A percentile compares a stretch with the other conserved stretches of the same genome.
Conservation (phyloP, 1,140 invertebrate species). For the Diorhabda sublineata region DNA sequence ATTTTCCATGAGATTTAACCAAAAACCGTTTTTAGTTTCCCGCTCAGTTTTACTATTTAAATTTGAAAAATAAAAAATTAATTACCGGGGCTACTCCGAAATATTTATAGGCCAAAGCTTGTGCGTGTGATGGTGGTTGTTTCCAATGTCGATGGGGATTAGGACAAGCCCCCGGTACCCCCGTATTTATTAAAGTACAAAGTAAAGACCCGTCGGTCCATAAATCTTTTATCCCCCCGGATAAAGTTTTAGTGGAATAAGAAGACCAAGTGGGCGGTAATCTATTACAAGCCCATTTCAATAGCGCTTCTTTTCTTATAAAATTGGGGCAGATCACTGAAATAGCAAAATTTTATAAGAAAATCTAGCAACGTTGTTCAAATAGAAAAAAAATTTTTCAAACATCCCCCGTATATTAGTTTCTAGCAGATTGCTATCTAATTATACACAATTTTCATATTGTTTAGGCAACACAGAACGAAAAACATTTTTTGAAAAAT, state of each 20-base stretch:
- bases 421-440: not conserved
- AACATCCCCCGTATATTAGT: not conserved
- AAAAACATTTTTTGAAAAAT: not conserved
- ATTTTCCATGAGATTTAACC: too few relatives aligned
- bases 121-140: constrained; percentile 52
- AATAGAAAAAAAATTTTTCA: not conserved
- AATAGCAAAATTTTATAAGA: constrained; percentile 9
- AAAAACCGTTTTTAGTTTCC: too few relatives aligned
- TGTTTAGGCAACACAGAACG: not conserved
- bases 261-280: constrained; percentile 38
- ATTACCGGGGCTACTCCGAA: constrained; percentile 55
- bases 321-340: constrained; percentile 39
- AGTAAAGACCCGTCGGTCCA: constrained; percentile 57
- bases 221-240: constrained; percentile 39
- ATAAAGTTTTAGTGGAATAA: constrained; percentile 23
- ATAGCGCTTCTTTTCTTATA: constrained; percentile 34
- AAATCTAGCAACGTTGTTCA: not conserved
- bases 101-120: constrained; percentile 54
- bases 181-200: constrained; percentile 54
- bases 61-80: not conserved
- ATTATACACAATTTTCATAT: not conserved
- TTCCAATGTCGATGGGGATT: constrained; percentile 51
- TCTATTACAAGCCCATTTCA: constrained; percentile 37
- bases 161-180: constrained; percentile 53
- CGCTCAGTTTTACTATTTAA: too few relatives aligned